A percentile compares a stretch with the other conserved stretches of the same genome.
Conservation (phyloP, 2,888 invertebrate genomes). For the Phortica magna region DNA sequence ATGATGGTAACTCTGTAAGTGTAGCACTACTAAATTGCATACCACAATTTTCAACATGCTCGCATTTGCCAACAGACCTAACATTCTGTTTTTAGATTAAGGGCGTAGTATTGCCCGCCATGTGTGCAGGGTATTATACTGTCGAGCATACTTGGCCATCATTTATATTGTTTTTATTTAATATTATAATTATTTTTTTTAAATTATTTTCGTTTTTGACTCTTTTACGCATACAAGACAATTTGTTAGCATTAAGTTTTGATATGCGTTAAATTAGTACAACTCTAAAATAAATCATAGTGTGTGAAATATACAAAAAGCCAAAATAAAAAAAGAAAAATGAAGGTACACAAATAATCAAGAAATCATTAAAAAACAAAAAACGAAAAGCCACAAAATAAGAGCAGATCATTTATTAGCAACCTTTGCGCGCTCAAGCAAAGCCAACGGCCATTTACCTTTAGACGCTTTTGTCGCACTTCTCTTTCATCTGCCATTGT, state of each 20-base stretch:
- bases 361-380: constrained; percentile 12
- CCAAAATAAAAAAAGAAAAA: not conserved
- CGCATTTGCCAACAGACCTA: too few species aligned
- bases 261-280: constrained; percentile 27
- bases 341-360: not conserved
- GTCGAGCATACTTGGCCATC: too few species aligned
- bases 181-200: too few species aligned
- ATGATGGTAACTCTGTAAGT: too few species aligned
- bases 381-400: not conserved
- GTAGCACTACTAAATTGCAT: too few species aligned
- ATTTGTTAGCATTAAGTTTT: not conserved
- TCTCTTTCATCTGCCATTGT: not conserved
- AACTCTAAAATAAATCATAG: constrained; percentile 26
- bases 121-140: not conserved
- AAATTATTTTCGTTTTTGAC: not conserved
- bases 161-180: too few species aligned
- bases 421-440: not conserved
- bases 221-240: not conserved
- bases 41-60: too few species aligned
- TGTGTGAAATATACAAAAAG: not conserved
- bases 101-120: too few species aligned
- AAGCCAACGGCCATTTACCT: constrained; percentile 8
- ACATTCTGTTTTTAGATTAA: too few species aligned
- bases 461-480: not conserved
- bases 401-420: not conserved